Base-by-base conservation (phyloP, 2,113 vertebrate genomes). In the Dipodomys ordii region DNA sequence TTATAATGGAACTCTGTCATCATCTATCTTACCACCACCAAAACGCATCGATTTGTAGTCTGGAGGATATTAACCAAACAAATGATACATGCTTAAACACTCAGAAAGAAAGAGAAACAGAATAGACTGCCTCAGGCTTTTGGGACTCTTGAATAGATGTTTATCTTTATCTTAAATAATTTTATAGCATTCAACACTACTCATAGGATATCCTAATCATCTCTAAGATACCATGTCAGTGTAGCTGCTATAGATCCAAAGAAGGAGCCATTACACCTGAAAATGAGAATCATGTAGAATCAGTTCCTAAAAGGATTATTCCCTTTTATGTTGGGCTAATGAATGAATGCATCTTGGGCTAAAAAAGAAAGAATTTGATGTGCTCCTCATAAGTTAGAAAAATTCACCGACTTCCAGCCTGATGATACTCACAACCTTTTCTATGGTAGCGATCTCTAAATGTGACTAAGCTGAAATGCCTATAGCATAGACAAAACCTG, bases 1-100 rank as follows among this genome's bases (percentile, higher is more conserved):
- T 96, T 96, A 96, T 96, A 97, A 97, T 93, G 83, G 79, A 96
- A 94, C 53, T 93, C 83, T 96, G 93, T 93, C 95, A 76, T 81
- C 92, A 86, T 96, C 90, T 83, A 90, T 97, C 83, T 97, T 18
- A 69, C 83, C 83, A 85, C 90, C 92, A 96, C 90, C 94, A 90
- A 94, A 97, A 93, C 93, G 92, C 79, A 97, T 94, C 22, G 79
- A 96, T 96, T 71, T 93, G 62, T 73, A 73, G 79, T 80, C 90
- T 95, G 64, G 81, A 95, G 84, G 76, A 85, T 30, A 92, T 82
- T 88, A 87, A 69, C 89, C 87, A 93, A 93, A 74, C 49, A 95
- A 92, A 95, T 49, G 89, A 83, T 39, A 64, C 9, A 39, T 73
- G 53, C 72, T 67, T 92, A 90, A 87, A 69, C 53, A 69, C 76